These are phyloP conservation scores for Berghia stephanieae DNA, from an alignment of 1,140 invertebrate species.

Conservation along the genomic window DNA sequence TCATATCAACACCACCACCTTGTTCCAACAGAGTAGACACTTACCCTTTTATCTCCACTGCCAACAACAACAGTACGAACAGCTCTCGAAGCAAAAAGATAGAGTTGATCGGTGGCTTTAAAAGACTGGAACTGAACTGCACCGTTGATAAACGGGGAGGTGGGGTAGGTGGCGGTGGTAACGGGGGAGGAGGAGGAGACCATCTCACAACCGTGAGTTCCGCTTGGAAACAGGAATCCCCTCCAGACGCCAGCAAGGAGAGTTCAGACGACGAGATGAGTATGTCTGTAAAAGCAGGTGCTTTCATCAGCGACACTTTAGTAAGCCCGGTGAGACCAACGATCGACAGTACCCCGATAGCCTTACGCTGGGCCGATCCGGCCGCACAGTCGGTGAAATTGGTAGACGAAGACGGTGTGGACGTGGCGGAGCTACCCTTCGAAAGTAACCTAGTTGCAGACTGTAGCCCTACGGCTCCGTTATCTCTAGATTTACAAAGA, in stretches of 20 bases:
- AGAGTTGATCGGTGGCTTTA: background rate
- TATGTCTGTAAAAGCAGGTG: background rate
- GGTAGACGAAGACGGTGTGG: slow-evolving; percentile 65
- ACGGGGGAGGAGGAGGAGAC: background rate
- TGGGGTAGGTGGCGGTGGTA: background rate
- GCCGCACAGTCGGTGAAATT: slow-evolving; percentile 63
- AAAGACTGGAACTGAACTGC: background rate
- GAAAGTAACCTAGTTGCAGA: slow-evolving; percentile 57
- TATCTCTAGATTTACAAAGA: slow-evolving; percentile 36
- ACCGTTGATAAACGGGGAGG: background rate
- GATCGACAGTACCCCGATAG: background rate
- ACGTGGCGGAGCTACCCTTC: slow-evolving; percentile 42
- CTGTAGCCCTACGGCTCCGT: slow-evolving; percentile 50
- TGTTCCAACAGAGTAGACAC: slow-evolving; percentile 25
- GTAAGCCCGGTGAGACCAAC: background rate
- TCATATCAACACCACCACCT: background rate
- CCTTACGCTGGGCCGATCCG: slow-evolving; percentile 65
- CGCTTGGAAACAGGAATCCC: slow-evolving; percentile 47
- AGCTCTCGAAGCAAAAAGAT: slow-evolving; percentile 8
- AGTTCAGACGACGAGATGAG: slow-evolving; percentile 16
- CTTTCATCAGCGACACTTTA: background rate
- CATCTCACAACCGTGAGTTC: slow-evolving; percentile 46
- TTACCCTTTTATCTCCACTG: background rate
- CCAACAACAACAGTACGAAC: background rate
- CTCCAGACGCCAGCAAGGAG: slow-evolving; percentile 45